Base-by-base conservation (phyloP, 2,797 vertebrate genomes). In the Hydrocynus forskahlii region DNA sequence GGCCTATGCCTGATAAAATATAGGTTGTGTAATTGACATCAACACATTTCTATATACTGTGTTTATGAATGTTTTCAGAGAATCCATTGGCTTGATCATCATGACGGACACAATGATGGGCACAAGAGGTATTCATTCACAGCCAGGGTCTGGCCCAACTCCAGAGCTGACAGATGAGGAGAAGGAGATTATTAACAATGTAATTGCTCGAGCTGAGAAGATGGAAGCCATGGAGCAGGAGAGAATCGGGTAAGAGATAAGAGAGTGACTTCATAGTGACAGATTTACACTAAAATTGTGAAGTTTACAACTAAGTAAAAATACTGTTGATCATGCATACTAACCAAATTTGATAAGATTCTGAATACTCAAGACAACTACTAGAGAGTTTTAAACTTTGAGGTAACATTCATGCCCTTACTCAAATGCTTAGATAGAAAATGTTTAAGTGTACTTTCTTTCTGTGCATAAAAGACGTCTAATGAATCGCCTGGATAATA, bases 201-300 rank as follows among this genome's bases (percentile, higher is more conserved):
- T 99, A 85, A 99, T 99, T 0, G 96, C 95, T 40, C 94, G 97
- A 0, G 98, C 98, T 0, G 95, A 98, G 92, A 99, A 98, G 88
- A 99, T 99, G 97, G 97, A 99, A 87, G 94, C 95, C 86, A 96
- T 99, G 97, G 97, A 99, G 87, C 97, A 99, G 91, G 97, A 98
- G 75, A 94, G 98, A 69, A 99, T 99, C 0, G 96, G 97, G 98
- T 99, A 85, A 95, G 94, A 78, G 21, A 62, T 38, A 60, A 40
- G 19, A 63, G 57, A 21, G 25, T 71, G 57, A 6, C 13, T 60
- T 74, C 43, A 35, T 6, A 55, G 50, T 72, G n/a, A 72, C 50
- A 19, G 4, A 69, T 69, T 48, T 66, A 48, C 7, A 6, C 9
- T 45, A 0, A 9, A 35, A 64, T 5, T 64, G 16, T 3, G 45